These are phyloP conservation scores for Athrips mouffetella DNA, from an alignment of 2,888 invertebrate species.

Conservation along the genomic window DNA sequence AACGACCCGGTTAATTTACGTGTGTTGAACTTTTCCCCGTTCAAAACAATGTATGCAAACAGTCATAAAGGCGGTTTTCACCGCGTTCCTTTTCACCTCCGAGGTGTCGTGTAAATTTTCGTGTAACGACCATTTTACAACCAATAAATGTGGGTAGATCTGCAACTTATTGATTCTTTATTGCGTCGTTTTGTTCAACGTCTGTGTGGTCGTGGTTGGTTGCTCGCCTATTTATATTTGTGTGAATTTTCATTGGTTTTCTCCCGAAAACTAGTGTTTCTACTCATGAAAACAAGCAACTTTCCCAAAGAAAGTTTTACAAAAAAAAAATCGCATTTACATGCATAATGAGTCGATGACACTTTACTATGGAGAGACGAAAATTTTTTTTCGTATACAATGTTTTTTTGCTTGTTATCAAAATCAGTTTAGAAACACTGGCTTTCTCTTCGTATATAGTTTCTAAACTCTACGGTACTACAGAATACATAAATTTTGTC, in stretches of 20 bases:
- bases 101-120: slow-evolving; percentile 27
- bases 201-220: slow-evolving; percentile 3
- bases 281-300: too few relatives aligned
- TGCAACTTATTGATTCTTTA: slow-evolving; percentile 35
- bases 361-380: too few relatives aligned
- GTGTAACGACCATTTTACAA: slow-evolving; percentile 29
- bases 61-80: neutral
- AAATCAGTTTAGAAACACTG: too few relatives aligned
- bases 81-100: neutral
- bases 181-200: slow-evolving; percentile 11
- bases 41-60: slow-evolving; percentile 8
- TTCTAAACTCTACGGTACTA: too few relatives aligned
- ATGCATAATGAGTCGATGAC: too few relatives aligned
- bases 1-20: neutral
- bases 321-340: too few relatives aligned
- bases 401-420: too few relatives aligned
- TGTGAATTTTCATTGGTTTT: neutral
- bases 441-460: too few relatives aligned
- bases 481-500: too few relatives aligned
- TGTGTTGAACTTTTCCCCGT: slow-evolving; percentile 1
- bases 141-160: slow-evolving; percentile 34
- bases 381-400: too few relatives aligned
- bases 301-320: too few relatives aligned
- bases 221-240: neutral
- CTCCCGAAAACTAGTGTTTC: too few relatives aligned